These are phyloP conservation scores for Micrastur ruficollis DNA, from an alignment of 2,797 vertebrate genomes.

Conservation along the genomic window DNA sequence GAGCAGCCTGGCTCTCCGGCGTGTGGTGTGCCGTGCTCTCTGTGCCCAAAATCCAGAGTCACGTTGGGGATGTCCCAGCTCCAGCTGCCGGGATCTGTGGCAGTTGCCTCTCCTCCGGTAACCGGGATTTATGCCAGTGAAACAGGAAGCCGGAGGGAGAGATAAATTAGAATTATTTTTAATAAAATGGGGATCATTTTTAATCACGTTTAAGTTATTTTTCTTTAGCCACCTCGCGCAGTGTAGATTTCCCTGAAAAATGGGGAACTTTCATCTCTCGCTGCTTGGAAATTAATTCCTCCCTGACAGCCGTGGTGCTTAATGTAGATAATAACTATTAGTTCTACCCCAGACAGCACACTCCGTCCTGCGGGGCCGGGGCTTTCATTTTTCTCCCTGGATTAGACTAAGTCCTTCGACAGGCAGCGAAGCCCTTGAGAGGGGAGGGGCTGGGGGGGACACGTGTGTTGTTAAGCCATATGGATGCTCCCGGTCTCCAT, in stretches of 20 bases:
- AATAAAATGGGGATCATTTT: conserved; percentile 72
- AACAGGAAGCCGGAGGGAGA: conserved; percentile 16
- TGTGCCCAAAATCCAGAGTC: accelerated
- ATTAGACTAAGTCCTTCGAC: not conserved
- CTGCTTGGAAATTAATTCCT: conserved; percentile 63
- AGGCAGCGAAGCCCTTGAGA: not conserved
- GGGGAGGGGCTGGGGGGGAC: not conserved
- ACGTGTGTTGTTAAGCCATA: not conserved
- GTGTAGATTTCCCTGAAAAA: conserved; percentile 56
- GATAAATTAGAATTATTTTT: conserved; percentile 73
- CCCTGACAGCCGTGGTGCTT: conserved; percentile 58
- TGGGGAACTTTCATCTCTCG: conserved; percentile 54
- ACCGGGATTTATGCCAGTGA: not conserved
- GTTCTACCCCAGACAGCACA: conserved; percentile 59
- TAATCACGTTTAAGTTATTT: conserved; percentile 59
- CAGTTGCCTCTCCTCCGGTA: not conserved
- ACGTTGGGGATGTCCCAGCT: not conserved
- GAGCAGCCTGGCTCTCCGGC: not conserved
- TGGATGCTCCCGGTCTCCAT: not conserved
- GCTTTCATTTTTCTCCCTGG: not conserved
- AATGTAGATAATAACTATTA: conserved; percentile 71
- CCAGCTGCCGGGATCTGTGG: not conserved
- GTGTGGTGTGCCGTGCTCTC: accelerated
- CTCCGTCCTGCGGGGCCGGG: not conserved
- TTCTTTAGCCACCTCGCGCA: not conserved